A percentile compares a stretch with the other conserved stretches of the same genome.
Evolutionary conservation across 2,888 invertebrate species (phyloP).

Genomic region (Geotrupes spiniger): DNA sequence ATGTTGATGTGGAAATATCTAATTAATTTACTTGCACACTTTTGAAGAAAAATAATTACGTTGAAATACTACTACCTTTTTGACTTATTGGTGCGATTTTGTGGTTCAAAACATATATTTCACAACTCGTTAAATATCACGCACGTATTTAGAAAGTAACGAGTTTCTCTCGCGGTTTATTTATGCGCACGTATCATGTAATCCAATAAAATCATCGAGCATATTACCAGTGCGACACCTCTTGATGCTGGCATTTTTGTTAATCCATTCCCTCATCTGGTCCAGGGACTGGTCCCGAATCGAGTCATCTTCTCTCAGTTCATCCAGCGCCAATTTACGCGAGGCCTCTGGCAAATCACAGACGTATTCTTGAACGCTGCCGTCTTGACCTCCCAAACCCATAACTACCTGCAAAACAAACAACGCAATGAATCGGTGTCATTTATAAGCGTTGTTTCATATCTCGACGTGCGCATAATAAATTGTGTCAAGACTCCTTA

Average conservation of each 20-base stretch:
- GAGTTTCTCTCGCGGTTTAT: too few species aligned
- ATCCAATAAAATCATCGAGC: conserved; percentile 1
- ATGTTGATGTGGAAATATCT: too few species aligned
- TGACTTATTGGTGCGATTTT: too few species aligned
- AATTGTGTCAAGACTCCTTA: too few species aligned
- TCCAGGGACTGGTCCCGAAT: conserved; percentile 70
- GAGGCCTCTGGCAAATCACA: conserved; percentile 56
- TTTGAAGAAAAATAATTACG: too few species aligned
- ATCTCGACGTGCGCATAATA: too few species aligned
- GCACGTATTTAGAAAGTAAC: too few species aligned
- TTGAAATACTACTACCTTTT: too few species aligned
- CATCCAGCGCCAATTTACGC: conserved; percentile 64
- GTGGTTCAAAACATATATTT: too few species aligned
- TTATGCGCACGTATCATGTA: not conserved
- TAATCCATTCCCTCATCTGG: conserved; percentile 80
- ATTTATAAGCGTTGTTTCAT: not conserved
- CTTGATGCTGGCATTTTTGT: conserved; percentile 77
- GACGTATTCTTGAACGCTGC: conserved; percentile 39
- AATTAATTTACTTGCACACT: too few species aligned
- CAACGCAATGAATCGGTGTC: not conserved
- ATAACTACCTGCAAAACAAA: conserved; percentile 28
- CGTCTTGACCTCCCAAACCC: conserved; percentile 48
- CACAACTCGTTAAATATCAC: too few species aligned
- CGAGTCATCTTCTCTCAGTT: conserved; percentile 77
- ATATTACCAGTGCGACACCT: conserved; percentile 71